Evolutionary conservation across 2,888 invertebrate species (phyloP), one percentile per base, ranked within the genome.

Genomic region (Pseudococcus viburni): DNA sequence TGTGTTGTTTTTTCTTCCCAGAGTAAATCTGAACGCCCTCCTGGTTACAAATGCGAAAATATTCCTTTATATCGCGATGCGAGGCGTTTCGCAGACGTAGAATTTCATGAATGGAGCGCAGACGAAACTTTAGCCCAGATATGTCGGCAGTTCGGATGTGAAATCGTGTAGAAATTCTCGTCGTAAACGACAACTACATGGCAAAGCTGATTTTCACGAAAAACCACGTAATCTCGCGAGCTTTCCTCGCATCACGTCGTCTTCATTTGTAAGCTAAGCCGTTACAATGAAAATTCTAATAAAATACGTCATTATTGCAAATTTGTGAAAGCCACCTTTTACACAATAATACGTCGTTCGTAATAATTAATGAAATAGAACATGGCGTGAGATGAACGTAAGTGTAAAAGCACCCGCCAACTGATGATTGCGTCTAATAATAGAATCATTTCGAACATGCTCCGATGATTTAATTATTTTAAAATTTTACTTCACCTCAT

Each of bases 391-490:
- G 15, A 73, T 73, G 26, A 73, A 73, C 73, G 73, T 73, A 33
- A 15, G 17, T 33, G 80, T 9, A 19, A 46, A 73, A 73, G 68
- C 68, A 73, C 68, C 68, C 68, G 80, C 80, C 80, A 46, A 46
- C 26, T 80, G 19, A 80, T 80, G 22, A 46, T 80, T 80, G 80
- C n/a, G 80, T 39, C 80, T 80, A 80, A 80, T 80, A 80, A 80
- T 42, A 80, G 42, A 80, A 42, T 73, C 39, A 80, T 42, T 80
- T 80, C 80, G 80, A 80, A 80, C 80, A 46, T 42, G 80, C 80
- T 80, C 80, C 39, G 80, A 80, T 80, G 80, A 80, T 80, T 80
- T 80, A 80, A 80, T 80, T 80, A 80, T 42, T 39, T 42, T 42
- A 33, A 80, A 80, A 80, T 42, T 80, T 73, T 46, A 80, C 80